Conservation (phyloP, 1,140 invertebrate genomes). For the Megathymus violae region DNA sequence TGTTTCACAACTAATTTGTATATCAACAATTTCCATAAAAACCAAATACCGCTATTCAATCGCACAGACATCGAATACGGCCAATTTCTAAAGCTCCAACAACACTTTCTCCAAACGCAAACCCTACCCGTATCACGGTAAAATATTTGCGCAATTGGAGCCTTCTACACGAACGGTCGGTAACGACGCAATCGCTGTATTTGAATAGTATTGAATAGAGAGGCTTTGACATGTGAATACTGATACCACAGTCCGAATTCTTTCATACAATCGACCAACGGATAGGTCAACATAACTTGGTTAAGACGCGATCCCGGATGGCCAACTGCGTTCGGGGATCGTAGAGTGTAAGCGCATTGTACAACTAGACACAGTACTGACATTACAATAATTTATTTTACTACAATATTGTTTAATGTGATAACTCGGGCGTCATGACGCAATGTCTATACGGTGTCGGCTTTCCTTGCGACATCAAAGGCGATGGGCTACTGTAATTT, state of each 20-base stretch:
- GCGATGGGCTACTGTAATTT: no score
- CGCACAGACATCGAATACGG: conserved; percentile 1
- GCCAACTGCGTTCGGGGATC: no score
- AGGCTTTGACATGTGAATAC: conserved; percentile 36
- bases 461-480: no score
- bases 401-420: no score
- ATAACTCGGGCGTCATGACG: no score
- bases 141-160: conserved; percentile 5
- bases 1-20: no score
- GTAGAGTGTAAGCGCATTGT: no score
- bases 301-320: no score
- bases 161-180: background rate
- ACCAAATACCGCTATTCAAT: background rate
- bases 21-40: background rate
- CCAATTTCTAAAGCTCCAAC: conserved; percentile 1
- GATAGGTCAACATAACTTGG: no score
- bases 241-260: conserved; percentile 1
- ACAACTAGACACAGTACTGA: no score
- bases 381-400: no score
- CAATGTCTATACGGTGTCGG: no score
- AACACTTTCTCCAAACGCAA: conserved; percentile 9
- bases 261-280: background rate
- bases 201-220: background rate
- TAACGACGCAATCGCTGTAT: background rate
- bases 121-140: background rate